Evolutionary conservation across 1,140 invertebrate species (phyloP), one percentile per base, ranked within the genome.

Genomic region (Wasmannia auropunctata): DNA sequence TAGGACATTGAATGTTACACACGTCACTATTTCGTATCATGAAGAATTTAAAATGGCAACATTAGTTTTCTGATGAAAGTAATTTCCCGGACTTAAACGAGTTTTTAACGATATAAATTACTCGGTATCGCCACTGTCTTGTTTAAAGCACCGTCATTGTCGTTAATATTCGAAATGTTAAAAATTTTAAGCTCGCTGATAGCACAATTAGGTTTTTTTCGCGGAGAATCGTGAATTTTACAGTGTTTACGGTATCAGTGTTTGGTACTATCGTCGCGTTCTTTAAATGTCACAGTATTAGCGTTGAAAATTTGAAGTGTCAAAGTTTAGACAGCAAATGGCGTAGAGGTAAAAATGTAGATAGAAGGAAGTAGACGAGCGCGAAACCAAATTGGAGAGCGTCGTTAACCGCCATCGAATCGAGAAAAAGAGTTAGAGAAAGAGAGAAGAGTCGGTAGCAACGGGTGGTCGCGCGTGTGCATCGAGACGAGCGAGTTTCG

Each of bases 381-480:
- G 43, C 25, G 60, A 88, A 43, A 56, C 43, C 62, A 89, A 88
- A 81, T 85, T 85, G 84, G 76, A 25, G 81, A 86, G 56, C 75
- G 25, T 89, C 70, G 69, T 86, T 88, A 89, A 81, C 75, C 46
- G 54, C 31, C 49, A 65, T 77, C 49, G 60, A 37, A 67, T 85
- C 51, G 74, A 79, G 34, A 80, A 19, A 77, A 25, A 63, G 49
- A 51, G 51, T n/a, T n/a, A 49, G 19, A 77, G 51, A 54, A 54
- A 54, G 43, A 51, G 65, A 43, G 46, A 25, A 10, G 56, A 62
- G 70, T 31, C 58, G 74, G 51, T 76, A 86, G 28, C 88, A 81
- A 63, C 88, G 88, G 89, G 89, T 43, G 85, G 89, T 87, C 85
- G 89, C 88, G 76, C 88, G 88, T 87, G 88, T 89, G 79, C 85